Percentiles rank a stretch among this genome's conserved stretches.
Evolutionary conservation across 2,113 vertebrate species (phyloP).

Genomic region (Corapipo altera): DNA sequence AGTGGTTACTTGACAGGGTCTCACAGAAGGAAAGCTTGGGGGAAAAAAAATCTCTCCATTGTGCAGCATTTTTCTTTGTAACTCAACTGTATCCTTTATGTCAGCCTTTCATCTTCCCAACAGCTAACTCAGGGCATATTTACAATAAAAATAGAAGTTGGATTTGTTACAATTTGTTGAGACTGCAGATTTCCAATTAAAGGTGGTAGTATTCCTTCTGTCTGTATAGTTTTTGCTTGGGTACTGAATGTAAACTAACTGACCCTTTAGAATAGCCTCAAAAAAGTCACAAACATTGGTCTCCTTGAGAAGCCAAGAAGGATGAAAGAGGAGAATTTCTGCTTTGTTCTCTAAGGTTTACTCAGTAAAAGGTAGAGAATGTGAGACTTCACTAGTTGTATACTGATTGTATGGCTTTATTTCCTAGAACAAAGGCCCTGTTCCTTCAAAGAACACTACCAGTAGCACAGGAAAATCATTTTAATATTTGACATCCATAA

Average conservation of each 20-base stretch:
- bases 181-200: constrained; percentile 31
- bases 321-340: constrained; percentile 11
- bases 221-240: neutral
- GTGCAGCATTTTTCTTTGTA: neutral
- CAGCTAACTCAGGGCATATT: neutral
- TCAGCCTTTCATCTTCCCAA: constrained; percentile 34
- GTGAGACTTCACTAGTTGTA: constrained; percentile 21
- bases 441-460: constrained; percentile 63
- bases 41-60: neutral
- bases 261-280: constrained; percentile 15
- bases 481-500: constrained; percentile 60
- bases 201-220: neutral
- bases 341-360: constrained; percentile 37
- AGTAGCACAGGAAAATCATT: constrained; percentile 47
- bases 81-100: neutral
- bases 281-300: constrained; percentile 11
- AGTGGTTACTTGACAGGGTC: neutral
- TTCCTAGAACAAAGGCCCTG: constrained; percentile 66
- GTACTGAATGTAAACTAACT: neutral
- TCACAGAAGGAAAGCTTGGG: neutral
- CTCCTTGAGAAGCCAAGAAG: constrained; percentile 7
- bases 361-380: constrained; percentile 46
- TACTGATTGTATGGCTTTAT: constrained; percentile 48
- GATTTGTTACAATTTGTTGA: constrained; percentile 28
- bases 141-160: constrained; percentile 34